A percentile compares a stretch with the other conserved stretches of the same genome.
Evolutionary conservation across 1,140 invertebrate species (phyloP).

Genomic region (Sycophaga agraensis): DNA sequence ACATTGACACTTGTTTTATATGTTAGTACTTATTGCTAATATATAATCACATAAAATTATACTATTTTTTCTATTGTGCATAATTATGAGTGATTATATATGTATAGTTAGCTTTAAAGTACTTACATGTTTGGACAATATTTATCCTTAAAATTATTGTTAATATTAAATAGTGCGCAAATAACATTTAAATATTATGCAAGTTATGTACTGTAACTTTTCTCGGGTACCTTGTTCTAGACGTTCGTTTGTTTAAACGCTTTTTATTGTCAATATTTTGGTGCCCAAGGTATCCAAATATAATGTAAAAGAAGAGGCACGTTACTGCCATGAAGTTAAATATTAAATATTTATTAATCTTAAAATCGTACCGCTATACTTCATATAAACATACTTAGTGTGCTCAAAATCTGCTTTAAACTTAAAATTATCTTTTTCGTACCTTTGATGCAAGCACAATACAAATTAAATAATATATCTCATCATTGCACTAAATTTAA

Average conservation of each 20-base stretch:
- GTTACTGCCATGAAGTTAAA: constrained; percentile 8
- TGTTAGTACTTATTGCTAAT: background rate
- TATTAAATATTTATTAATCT: constrained; percentile 25
- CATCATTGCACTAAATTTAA: background rate
- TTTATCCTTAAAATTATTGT: background rate
- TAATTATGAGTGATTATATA: background rate
- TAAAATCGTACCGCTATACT: background rate
- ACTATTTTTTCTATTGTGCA: background rate
- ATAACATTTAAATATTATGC: background rate
- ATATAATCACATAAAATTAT: too few relatives aligned
- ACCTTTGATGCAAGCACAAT: background rate
- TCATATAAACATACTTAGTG: constrained; percentile 7
- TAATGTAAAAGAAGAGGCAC: background rate
- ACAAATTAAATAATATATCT: background rate
- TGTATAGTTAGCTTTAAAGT: background rate
- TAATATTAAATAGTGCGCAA: background rate
- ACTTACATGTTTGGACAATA: background rate
- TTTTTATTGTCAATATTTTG: constrained; percentile 26
- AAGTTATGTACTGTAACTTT: constrained; percentile 1
- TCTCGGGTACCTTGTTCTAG: constrained; percentile 18
- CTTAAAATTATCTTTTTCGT: constrained; percentile 1
- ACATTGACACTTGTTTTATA: constrained; percentile 10
- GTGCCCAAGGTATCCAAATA: background rate
- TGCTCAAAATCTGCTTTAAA: background rate
- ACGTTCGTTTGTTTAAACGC: background rate